Evolutionary conservation across 2,113 vertebrate genomes (phyloP).

Genomic region (Sphyrna mokarran): DNA sequence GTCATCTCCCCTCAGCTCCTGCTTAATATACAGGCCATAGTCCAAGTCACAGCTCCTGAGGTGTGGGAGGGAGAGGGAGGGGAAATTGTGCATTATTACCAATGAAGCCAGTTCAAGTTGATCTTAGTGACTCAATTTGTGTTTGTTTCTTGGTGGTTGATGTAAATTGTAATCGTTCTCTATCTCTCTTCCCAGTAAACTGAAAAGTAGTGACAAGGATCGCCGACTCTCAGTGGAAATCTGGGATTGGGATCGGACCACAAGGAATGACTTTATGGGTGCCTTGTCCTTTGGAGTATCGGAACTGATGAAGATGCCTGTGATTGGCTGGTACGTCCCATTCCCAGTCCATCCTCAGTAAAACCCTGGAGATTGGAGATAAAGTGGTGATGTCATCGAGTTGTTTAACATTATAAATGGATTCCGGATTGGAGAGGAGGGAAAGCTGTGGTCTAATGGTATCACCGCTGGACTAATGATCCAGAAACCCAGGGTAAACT

Average conservation of each 20-base stretch:
- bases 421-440: background rate
- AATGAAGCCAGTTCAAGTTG: background rate
- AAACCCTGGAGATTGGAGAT: background rate
- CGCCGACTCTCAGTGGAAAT: constrained; percentile 84
- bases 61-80: background rate
- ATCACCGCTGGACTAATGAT: no score
- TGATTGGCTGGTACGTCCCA: constrained; percentile 74
- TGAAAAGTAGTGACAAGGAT: constrained; percentile 86
- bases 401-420: background rate
- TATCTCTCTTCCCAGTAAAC: constrained; percentile 61
- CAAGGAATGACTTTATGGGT: constrained; percentile 95
- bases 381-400: background rate
- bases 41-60: background rate
- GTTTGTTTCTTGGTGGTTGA: background rate
- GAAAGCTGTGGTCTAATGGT: no score
- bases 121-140: background rate
- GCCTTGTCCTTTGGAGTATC: constrained; percentile 93
- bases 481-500: no score
- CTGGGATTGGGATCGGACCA: constrained; percentile 96
- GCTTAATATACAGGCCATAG: background rate
- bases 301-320: constrained; percentile 83
- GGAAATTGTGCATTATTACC: background rate
- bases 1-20: background rate
- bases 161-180: background rate
- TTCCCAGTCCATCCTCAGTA: background rate